Evolutionary conservation across 1,140 invertebrate species (phyloP).

Genomic region (Drosophila busckii): DNA sequence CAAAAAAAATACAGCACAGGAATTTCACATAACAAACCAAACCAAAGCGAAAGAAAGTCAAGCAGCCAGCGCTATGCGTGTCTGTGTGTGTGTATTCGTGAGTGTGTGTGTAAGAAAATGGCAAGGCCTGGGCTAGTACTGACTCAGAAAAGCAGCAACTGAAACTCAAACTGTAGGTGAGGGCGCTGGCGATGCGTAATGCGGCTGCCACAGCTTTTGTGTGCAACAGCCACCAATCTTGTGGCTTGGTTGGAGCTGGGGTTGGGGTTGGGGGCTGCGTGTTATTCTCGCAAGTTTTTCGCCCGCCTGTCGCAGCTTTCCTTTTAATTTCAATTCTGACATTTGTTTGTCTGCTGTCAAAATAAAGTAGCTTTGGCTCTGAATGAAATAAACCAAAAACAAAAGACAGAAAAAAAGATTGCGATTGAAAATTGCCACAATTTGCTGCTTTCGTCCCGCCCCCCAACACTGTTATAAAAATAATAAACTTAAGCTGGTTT

Average conservation of each 20-base stretch:
- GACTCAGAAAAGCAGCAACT: neutral
- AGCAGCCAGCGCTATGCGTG: constrained; percentile 50
- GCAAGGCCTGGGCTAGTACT: constrained; percentile 7
- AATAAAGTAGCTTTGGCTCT: constrained; percentile 73
- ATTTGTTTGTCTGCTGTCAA: constrained; percentile 78
- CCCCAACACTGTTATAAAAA: constrained; percentile 46
- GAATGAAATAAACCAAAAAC: constrained; percentile 65
- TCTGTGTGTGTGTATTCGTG: constrained; percentile 13
- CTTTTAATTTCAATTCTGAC: constrained; percentile 78
- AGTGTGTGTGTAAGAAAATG: neutral
- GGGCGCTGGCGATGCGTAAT: constrained; percentile 31
- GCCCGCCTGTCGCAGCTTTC: constrained; percentile 55
- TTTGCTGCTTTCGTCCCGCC: constrained; percentile 24
- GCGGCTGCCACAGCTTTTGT: constrained; percentile 22
- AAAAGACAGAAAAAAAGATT: constrained; percentile 34
- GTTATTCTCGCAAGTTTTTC: constrained; percentile 66
- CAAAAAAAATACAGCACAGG: constrained; percentile 17
- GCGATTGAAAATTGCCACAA: constrained; percentile 66
- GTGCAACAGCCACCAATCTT: constrained; percentile 8
- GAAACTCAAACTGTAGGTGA: neutral
- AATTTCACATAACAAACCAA: constrained; percentile 20
- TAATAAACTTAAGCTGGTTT: constrained; percentile 74
- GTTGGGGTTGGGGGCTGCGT: constrained; percentile 30
- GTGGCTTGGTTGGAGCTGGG: no score
- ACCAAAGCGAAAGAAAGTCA: constrained; percentile 59